Evolutionary conservation across 1,140 invertebrate genomes (phyloP).

Genomic region (Lordiphosa stackelbergi): DNA sequence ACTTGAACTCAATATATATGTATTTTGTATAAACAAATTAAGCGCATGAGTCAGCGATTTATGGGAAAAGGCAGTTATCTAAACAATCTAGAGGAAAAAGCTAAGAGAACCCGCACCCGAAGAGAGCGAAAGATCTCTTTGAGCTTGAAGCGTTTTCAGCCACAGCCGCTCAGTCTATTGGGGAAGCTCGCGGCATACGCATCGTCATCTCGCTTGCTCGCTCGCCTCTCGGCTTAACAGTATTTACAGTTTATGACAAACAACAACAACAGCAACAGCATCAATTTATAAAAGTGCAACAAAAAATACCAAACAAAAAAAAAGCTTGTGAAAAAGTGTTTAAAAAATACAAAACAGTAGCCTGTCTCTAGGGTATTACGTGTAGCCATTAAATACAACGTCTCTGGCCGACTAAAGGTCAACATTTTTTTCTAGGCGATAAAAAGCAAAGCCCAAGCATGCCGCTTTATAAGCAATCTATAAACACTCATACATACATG

Average conservation of each 20-base stretch:
- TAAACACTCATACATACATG: constrained; percentile 17
- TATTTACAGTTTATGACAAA: constrained; percentile 1
- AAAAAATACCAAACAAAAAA: not conserved
- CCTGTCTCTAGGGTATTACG: constrained; percentile 16
- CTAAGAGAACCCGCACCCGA: constrained; percentile 3
- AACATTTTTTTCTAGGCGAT: constrained; percentile 55
- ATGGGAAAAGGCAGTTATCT: constrained; percentile 25
- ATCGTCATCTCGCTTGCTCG: constrained; percentile 11
- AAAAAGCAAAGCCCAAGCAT: constrained; percentile 44
- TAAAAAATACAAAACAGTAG: not conserved
- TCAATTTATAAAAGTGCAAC: not conserved
- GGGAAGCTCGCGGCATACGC: constrained; percentile 32
- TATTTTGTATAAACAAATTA: constrained; percentile 20
- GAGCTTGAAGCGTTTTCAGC: constrained; percentile 14
- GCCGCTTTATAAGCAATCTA: constrained; percentile 21
- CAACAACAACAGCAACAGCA: not conserved
- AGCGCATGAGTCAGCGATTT: constrained; percentile 52
- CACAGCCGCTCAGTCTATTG: constrained; percentile 41
- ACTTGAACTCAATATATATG: constrained; percentile 21
- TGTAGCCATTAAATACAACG: constrained; percentile 19
- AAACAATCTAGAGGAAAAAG: constrained; percentile 16
- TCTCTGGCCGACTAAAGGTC: constrained; percentile 51
- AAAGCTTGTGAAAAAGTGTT: no score
- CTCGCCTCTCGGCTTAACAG: constrained; percentile 2
- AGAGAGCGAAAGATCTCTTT: constrained; percentile 9